Base-by-base conservation (phyloP, 2,113 vertebrate genomes). In the Gasterosteus nipponicus region DNA sequence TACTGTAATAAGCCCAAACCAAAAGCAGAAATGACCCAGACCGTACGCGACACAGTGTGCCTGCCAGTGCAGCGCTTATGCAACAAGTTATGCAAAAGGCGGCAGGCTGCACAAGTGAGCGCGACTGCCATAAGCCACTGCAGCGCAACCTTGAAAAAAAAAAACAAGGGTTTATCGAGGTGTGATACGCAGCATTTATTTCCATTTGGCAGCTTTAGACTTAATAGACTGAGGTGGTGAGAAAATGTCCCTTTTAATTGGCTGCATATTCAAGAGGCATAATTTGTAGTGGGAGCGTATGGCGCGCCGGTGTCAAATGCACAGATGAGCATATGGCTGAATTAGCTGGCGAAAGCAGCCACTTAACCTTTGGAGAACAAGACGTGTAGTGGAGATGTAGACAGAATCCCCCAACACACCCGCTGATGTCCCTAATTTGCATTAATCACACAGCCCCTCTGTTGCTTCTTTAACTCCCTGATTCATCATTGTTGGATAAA, bases 31-130 rank as follows among this genome's bases (percentile, higher is more conserved):
- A 86, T 78, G 86, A 91, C 86, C 82, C 41, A 70, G 77, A 76
- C 62, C 61, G 74, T 86, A 73, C 88, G 84, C 67, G 87, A 86
- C 90, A 87, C 22, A 46, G 80, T 86, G 91, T 89, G 85, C 83
- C 86, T 89, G 89, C 88, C 89, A 89, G 84, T 56, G 53, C 22
- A 73, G 62, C 22, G 80, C 89, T 92, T 90, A 92, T 86, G 91
- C 91, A 93, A 93, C 90, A 84, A 87, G 88, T 91, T 89, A 89
- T 87, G 89, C 83, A 92, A 89, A 89, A 83, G 77, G 86, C 42
- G 74, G 83, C 19, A 33, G 19, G 47, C 77, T 57, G 72, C 81
- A 83, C 56, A 69, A 84, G 81, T 47, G 75, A 88, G 77, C 53
- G 58, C 86, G 88, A 87, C 75, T 35, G 31, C 69, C 78, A 74